These are phyloP conservation scores for Stenoptilia bipunctidactyla DNA, from an alignment of 2,888 invertebrate genomes.

Conservation along the genomic window DNA sequence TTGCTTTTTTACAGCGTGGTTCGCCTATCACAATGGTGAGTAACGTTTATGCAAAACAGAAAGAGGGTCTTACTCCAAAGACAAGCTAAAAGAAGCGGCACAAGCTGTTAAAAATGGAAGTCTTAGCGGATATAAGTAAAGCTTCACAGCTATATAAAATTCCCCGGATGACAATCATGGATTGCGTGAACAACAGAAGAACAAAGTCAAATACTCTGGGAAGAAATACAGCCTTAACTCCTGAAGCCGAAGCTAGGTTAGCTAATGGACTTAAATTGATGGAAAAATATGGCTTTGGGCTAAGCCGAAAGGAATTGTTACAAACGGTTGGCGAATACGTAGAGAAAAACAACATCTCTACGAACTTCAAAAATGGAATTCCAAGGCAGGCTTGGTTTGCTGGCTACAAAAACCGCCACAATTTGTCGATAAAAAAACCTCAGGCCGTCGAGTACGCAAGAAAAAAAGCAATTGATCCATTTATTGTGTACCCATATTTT, in stretches of 20 bases:
- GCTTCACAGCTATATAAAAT: constrained; percentile 11
- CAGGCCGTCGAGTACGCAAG: constrained; percentile 10
- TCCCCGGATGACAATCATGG: constrained; percentile 11
- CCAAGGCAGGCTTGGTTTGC: constrained; percentile 8
- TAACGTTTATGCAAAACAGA: constrained; percentile 11
- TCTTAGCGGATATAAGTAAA: constrained; percentile 8
- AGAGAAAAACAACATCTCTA: constrained; percentile 4
- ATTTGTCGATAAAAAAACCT: constrained; percentile 12
- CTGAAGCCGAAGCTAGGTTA: constrained; percentile 9
- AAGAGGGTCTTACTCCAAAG: constrained; percentile 10
- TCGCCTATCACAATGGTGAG: no score
- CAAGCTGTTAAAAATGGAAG: constrained; percentile 6
- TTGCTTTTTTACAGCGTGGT: no score
- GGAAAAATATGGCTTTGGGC: constrained; percentile 14
- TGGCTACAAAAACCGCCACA: constrained; percentile 8
- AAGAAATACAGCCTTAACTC: constrained; percentile 9
- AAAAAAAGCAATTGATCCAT: constrained; percentile 9
- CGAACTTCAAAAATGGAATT: constrained; percentile 7
- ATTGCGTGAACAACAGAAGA: constrained; percentile 9
- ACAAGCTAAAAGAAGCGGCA: constrained; percentile 10
- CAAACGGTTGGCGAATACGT: constrained; percentile 7
- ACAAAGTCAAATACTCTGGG: constrained; percentile 9
- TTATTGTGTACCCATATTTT: constrained; percentile 11
- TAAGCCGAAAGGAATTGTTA: constrained; percentile 9
- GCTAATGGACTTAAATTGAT: constrained; percentile 8